These are phyloP conservation scores for Pissodes strobi DNA, from an alignment of 1,140 invertebrate genomes.

Conservation along the genomic window DNA sequence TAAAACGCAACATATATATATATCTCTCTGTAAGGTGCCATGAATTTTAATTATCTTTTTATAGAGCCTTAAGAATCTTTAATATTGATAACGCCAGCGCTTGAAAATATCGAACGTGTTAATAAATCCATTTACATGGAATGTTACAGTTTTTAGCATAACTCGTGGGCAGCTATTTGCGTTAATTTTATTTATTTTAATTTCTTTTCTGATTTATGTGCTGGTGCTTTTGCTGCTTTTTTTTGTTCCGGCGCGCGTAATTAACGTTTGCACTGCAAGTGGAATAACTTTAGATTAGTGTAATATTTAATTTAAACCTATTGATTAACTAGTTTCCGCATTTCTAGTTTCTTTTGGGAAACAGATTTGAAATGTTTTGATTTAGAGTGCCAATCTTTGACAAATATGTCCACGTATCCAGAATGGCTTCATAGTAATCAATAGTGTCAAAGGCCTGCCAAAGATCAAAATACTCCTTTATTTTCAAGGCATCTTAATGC, in stretches of 20 bases:
- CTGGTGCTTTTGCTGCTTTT: slow-evolving; percentile 4
- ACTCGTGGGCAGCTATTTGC: neutral
- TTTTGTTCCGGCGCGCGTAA: neutral
- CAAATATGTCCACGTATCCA: too few species aligned
- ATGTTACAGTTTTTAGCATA: slow-evolving; percentile 5
- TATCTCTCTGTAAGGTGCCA: neutral
- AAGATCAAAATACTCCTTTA: too few species aligned
- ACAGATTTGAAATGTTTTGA: too few species aligned
- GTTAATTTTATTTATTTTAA: slow-evolving; percentile 5
- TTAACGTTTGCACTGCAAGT: neutral
- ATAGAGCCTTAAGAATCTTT: neutral
- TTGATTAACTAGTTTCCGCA: too few species aligned
- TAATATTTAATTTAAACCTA: too few species aligned
- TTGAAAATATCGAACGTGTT: slow-evolving; percentile 8
- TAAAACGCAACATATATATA: neutral
- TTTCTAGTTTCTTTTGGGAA: too few species aligned
- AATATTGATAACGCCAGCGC: slow-evolving; percentile 1
- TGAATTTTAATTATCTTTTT: slow-evolving; percentile 15
- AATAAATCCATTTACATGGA: slow-evolving; percentile 12
- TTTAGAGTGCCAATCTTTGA: too few species aligned
- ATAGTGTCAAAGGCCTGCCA: too few species aligned
- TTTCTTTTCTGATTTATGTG: neutral
- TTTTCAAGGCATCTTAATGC: too few species aligned
- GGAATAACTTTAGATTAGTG: neutral
- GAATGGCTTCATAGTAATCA: too few species aligned